A percentile compares a stretch with the other conserved stretches of the same genome.
phyloP scores from a whole-genome alignment of 2,888 invertebrate species.

The Pinctada fucata region DNA sequence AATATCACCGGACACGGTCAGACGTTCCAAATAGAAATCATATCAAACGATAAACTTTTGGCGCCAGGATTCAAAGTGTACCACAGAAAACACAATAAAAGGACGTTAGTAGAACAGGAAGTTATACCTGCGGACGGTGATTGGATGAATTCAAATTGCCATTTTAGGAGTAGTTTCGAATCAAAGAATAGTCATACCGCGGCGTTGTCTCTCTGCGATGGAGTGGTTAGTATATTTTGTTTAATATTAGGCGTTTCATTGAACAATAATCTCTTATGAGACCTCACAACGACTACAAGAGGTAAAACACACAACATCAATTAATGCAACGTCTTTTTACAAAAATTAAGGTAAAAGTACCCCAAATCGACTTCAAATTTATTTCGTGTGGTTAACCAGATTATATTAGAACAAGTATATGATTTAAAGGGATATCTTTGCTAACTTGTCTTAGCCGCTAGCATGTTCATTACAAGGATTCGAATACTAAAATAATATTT shows the following conservation, averaged over 20 bases:
- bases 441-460: too few species aligned
- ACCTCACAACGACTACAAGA: too few species aligned
- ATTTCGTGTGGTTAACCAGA: too few species aligned
- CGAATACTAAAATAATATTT: too few species aligned
- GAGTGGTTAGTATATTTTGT: conserved; percentile 56
- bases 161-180: conserved; percentile 54
- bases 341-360: too few species aligned
- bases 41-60: conserved; percentile 58
- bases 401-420: too few species aligned
- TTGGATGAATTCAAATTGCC: conserved; percentile 45
- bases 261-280: too few species aligned
- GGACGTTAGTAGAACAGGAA: conserved; percentile 31
- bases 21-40: conserved; percentile 59
- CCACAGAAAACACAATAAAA: conserved; percentile 48
- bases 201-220: conserved; percentile 62
- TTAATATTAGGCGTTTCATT: neutral
- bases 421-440: too few species aligned
- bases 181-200: conserved; percentile 49
- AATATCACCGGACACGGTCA: conserved; percentile 60
- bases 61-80: conserved; percentile 67
- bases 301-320: too few species aligned
- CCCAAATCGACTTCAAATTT: too few species aligned
- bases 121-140: conserved; percentile 34
- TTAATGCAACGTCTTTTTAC: too few species aligned
- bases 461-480: too few species aligned